A percentile compares a stretch with the other conserved stretches of the same genome.
Conservation (phyloP, 2,113 vertebrate species). For the Leucopternis melanops region DNA sequence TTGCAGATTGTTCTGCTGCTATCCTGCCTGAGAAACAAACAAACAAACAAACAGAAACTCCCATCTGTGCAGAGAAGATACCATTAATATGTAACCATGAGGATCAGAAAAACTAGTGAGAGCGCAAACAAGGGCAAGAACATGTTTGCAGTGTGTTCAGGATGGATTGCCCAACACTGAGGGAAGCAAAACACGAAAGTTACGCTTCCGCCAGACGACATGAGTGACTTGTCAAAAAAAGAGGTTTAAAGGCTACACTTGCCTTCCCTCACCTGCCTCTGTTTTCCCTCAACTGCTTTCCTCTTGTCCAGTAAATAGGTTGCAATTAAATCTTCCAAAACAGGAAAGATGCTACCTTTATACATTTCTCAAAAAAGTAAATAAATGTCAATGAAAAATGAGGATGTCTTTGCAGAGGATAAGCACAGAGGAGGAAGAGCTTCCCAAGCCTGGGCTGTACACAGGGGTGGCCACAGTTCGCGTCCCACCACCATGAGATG, state of each 20-base stretch:
- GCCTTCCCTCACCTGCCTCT: not conserved
- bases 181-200: conserved; percentile 68
- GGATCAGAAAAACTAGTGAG: not conserved
- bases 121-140: not conserved
- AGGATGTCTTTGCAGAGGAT: not conserved
- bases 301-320: not conserved
- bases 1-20: not conserved
- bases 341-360: not conserved
- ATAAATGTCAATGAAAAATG: not conserved
- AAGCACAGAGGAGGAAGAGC: not conserved
- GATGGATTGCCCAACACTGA: conserved; percentile 65
- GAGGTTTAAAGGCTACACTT: not conserved
- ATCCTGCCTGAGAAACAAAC: not conserved
- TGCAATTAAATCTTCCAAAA: not conserved
- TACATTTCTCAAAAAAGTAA: not conserved
- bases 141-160: conserved; percentile 48
- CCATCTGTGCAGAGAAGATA: not conserved
- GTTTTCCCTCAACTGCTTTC: not conserved
- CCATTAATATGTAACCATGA: not conserved
- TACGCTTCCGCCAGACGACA: conserved; percentile 54
- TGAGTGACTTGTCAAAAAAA: conserved; percentile 53
- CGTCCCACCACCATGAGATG: accelerated
- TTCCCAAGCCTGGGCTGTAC: not conserved
- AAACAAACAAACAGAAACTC: not conserved
- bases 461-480: not conserved